These are phyloP conservation scores for Otolemur garnettii DNA, from an alignment of 2,113 vertebrate genomes.

Conservation along the genomic window DNA sequence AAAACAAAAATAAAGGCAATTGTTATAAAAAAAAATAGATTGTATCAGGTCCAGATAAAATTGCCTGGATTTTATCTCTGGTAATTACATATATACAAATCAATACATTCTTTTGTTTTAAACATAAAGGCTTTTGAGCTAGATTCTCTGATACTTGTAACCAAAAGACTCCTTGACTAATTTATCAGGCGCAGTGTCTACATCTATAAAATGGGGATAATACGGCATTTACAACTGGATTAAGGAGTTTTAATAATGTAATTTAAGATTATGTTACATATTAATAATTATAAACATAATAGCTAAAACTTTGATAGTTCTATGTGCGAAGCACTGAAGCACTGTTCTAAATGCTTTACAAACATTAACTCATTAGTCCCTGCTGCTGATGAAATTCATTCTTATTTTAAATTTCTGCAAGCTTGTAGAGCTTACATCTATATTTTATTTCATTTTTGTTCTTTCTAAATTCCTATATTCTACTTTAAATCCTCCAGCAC, in stretches of 20 bases:
- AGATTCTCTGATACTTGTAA: not conserved
- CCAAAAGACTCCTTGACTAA: not conserved
- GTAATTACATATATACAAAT: not conserved
- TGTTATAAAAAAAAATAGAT: no score
- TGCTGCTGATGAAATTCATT: not conserved
- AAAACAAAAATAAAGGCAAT: no score
- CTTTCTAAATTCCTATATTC: not conserved
- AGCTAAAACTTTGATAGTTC: not conserved
- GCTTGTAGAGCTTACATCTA: not conserved
- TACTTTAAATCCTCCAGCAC: not conserved
- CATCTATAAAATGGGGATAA: not conserved
- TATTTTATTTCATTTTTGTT: not conserved
- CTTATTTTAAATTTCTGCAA: not conserved
- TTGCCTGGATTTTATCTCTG: not conserved
- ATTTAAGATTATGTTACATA: not conserved
- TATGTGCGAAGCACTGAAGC: not conserved
- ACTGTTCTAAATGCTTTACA: constrained; percentile 1
- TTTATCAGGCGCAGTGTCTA: not conserved
- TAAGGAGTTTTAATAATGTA: constrained; percentile 11
- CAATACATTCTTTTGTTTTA: not conserved
- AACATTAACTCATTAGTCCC: not conserved
- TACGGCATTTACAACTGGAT: not conserved
- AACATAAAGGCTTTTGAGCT: constrained; percentile 5
- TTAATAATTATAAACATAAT: not conserved
- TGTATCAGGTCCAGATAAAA: not conserved